These are phyloP conservation scores for Terrapene triunguis DNA, from an alignment of 2,113 vertebrate genomes.

Conservation along the genomic window DNA sequence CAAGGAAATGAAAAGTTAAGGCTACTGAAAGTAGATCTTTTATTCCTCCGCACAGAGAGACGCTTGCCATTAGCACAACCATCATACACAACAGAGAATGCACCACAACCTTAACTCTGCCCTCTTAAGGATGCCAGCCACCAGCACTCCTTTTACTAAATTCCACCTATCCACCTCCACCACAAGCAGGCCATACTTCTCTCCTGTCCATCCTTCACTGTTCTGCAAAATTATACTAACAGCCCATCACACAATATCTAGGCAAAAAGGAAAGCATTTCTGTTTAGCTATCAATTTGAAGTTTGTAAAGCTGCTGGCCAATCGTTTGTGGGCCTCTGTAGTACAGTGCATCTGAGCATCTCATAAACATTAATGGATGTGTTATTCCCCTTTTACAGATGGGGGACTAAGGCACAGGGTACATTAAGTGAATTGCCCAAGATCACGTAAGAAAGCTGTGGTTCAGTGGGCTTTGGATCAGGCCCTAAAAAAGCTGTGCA, in stretches of 20 bases:
- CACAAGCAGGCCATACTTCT: not conserved
- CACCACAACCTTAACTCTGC: rapidly evolving
- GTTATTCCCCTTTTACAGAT: not conserved
- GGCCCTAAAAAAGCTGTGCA: constrained; percentile 26
- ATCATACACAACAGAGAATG: rapidly evolving
- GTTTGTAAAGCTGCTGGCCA: not conserved
- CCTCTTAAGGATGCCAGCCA: not conserved
- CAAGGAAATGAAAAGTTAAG: not conserved
- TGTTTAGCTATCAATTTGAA: not conserved
- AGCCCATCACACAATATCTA: not conserved
- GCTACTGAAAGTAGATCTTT: not conserved
- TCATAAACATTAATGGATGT: rapidly evolving
- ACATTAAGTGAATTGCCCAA: rapidly evolving
- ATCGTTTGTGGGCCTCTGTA: not conserved
- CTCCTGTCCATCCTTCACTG: not conserved
- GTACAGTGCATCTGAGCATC: not conserved
- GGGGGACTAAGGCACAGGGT: rapidly evolving
- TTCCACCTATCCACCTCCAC: not conserved
- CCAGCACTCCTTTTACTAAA: not conserved
- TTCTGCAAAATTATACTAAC: not conserved
- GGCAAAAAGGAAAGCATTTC: not conserved
- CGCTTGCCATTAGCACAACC: not conserved
- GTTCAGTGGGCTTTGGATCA: constrained; percentile 20
- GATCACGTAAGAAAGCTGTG: not conserved
- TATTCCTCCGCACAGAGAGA: not conserved